Percentiles rank a stretch among this genome's conserved stretches.
phyloP scores from a whole-genome alignment of 2,888 invertebrate species.

The Arctia plantaginis region DNA sequence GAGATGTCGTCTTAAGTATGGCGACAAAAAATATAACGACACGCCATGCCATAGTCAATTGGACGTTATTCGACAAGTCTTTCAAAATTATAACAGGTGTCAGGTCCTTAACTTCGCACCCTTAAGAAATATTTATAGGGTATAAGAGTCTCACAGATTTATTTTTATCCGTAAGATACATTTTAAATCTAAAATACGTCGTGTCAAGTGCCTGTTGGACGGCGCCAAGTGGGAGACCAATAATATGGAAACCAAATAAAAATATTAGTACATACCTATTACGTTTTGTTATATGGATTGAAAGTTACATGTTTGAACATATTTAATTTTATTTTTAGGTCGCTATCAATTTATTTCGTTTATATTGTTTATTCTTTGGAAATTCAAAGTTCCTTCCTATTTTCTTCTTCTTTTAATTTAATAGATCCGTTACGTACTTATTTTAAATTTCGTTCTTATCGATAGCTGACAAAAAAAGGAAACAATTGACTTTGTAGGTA shows the following conservation, averaged over 20 bases:
- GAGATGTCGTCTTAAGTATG: not conserved
- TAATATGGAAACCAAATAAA: not conserved
- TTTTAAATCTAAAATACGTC: not conserved
- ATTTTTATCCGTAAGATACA: not conserved
- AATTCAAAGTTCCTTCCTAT: no score
- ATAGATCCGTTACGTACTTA: no score
- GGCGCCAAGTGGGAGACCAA: not conserved
- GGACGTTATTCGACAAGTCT: not conserved
- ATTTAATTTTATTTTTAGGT: no score
- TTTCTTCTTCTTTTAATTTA: no score
- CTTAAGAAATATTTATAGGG: not conserved
- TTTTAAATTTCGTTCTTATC: no score
- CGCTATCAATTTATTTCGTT: no score
- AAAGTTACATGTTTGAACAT: no score
- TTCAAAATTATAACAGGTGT: not conserved
- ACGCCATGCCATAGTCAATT: not conserved
- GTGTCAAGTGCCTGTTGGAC: not conserved
- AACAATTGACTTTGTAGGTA: no score
- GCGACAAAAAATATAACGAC: not conserved
- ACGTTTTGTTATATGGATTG: no score
- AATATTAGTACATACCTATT: not conserved
- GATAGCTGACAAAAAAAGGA: no score
- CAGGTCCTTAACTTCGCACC: no score
- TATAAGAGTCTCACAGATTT: not conserved
- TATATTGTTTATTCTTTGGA: not conserved